Conservation (phyloP, 1,140 invertebrate genomes). For the Drosophila persimilis region DNA sequence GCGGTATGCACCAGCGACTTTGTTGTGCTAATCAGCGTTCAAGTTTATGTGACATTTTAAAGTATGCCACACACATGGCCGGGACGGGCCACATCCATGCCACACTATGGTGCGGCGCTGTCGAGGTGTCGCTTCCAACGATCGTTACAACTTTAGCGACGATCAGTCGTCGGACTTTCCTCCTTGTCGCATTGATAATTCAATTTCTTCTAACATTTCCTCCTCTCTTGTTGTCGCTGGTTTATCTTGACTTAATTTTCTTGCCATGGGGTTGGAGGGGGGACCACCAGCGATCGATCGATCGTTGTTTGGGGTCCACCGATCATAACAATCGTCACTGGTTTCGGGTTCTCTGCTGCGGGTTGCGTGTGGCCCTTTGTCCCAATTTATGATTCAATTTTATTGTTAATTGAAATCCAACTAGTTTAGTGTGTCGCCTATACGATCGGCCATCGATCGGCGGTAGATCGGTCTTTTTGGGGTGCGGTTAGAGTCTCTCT, state of each 20-base stretch:
- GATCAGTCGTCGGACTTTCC: conserved; percentile 20
- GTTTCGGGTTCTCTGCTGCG: conserved; percentile 40
- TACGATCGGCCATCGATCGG: conserved; percentile 9
- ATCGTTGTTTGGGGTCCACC: conserved; percentile 18
- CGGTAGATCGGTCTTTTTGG: background rate
- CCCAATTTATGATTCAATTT: conserved; percentile 79
- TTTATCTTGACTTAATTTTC: conserved; percentile 74
- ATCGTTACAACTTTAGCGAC: conserved; percentile 51
- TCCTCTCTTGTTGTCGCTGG: conserved; percentile 11
- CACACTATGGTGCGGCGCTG: conserved; percentile 59
- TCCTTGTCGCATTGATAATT: conserved; percentile 74
- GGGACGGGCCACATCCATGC: no score
- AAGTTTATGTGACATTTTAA: conserved; percentile 82
- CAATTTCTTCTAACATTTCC: conserved; percentile 63
- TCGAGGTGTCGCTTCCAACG: conserved; percentile 67
- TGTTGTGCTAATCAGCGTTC: conserved; percentile 81
- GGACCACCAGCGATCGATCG: conserved; percentile 64
- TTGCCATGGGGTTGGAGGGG: background rate
- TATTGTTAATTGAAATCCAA: conserved; percentile 83
- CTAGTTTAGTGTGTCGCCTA: conserved; percentile 73
- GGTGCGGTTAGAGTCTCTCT: conserved; percentile 48
- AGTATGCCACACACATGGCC: conserved; percentile 72
- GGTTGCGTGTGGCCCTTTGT: conserved; percentile 68
- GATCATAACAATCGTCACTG: conserved; percentile 76
- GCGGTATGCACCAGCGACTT: conserved; percentile 62